phyloP scores from a whole-genome alignment of 2,113 vertebrate genomes.

The Probosciger aterrimus region DNA sequence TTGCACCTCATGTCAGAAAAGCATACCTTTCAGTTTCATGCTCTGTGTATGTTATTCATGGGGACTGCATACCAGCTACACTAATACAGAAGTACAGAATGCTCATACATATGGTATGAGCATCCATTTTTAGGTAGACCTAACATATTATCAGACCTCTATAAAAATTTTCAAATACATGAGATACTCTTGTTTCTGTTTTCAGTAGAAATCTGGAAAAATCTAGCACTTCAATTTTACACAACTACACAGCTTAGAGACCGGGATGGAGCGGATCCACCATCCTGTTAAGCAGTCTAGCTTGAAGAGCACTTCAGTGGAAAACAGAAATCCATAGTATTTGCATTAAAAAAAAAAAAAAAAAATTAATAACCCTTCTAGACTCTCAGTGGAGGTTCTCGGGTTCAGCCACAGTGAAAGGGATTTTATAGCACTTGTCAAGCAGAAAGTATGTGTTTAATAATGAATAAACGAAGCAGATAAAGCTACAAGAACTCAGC shows the following conservation, averaged over 20 bases:
- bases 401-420: constrained; percentile 4
- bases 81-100: neutral
- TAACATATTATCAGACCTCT: neutral
- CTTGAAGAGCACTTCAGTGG: neutral
- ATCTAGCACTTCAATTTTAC: neutral
- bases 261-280: neutral
- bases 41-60: neutral
- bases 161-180: neutral
- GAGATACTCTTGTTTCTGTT: neutral
- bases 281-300: neutral
- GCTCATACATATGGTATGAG: neutral
- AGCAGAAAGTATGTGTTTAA: constrained; percentile 18
- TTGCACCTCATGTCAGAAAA: neutral
- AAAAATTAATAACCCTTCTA: neutral
- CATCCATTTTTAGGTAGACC: neutral
- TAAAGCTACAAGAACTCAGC: constrained; percentile 22
- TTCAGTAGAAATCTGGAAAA: neutral
- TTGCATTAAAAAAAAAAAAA: neutral
- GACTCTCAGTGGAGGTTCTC: neutral
- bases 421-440: constrained; percentile 43
- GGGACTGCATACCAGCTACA: neutral
- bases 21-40: neutral
- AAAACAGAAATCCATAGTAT: neutral
- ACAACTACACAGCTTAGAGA: neutral
- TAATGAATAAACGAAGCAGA: constrained; percentile 43